A percentile compares a stretch with the other conserved stretches of the same genome.
Evolutionary conservation across 2,797 vertebrate genomes (phyloP).

Genomic region (Coilia nasus): DNA sequence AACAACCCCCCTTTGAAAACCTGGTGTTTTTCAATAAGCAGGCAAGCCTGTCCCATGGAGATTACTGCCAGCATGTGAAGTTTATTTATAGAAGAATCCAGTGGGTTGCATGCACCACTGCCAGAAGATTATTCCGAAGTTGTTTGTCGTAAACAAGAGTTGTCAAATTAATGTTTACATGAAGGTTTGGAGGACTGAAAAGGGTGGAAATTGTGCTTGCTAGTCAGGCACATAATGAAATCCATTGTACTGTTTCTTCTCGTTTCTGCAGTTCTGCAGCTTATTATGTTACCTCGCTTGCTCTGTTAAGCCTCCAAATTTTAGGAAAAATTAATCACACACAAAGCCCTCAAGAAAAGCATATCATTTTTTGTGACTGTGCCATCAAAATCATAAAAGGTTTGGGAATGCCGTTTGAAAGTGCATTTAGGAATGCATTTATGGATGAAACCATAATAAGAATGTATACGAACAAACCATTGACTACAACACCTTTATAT

Average conservation of each 20-base stretch:
- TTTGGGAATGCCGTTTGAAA: no score
- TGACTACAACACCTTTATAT: no score
- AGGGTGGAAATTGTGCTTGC: not conserved
- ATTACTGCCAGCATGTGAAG: conserved; percentile 52
- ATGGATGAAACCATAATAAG: no score
- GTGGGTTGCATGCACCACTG: not conserved
- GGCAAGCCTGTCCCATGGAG: conserved; percentile 65
- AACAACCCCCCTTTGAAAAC: conserved; percentile 55
- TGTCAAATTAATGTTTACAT: conserved; percentile 21
- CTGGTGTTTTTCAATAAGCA: conserved; percentile 74
- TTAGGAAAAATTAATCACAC: not conserved
- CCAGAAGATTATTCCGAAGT: conserved; percentile 13
- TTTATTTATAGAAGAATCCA: conserved; percentile 66
- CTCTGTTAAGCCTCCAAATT: not conserved
- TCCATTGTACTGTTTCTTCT: not conserved
- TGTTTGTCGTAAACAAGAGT: conserved; percentile 4
- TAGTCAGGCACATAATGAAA: not conserved
- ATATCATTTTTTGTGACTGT: not conserved
- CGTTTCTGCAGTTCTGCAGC: not conserved
- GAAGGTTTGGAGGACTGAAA: not conserved
- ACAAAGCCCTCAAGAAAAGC: not conserved
- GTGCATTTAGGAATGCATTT: no score
- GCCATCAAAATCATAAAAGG: no score
- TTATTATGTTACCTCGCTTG: not conserved
- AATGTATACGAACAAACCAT: no score